phyloP scores from a whole-genome alignment of 2,888 invertebrate genomes.

The Chrysodeixis includens region DNA sequence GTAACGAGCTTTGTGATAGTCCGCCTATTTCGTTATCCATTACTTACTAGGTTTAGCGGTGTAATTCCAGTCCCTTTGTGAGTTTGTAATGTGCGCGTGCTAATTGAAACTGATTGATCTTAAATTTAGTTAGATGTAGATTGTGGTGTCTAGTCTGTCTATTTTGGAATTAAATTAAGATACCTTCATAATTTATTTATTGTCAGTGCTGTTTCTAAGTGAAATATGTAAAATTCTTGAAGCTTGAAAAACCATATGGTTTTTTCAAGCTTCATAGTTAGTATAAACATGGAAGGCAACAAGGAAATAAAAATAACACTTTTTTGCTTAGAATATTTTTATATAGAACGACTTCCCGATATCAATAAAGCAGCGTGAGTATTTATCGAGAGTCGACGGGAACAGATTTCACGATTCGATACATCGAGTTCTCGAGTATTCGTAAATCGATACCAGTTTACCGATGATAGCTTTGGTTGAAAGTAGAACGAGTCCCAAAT shows the following conservation, averaged over 20 bases:
- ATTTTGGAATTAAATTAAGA: not conserved
- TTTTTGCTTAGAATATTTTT: conserved; percentile 63
- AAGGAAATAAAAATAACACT: conserved; percentile 54
- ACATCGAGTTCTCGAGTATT: conserved; percentile 56
- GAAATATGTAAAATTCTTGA: no score
- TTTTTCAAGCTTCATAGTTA: not conserved
- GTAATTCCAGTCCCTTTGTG: not conserved
- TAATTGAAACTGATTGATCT: conserved; percentile 1
- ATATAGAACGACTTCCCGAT: conserved; percentile 59
- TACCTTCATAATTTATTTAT: not conserved
- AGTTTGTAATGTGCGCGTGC: not conserved
- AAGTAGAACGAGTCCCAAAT: conserved; percentile 26
- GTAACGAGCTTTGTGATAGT: not conserved
- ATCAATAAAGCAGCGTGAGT: conserved; percentile 60
- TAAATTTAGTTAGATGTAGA: not conserved
- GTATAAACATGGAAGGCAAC: conserved; percentile 50
- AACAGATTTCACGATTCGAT: conserved; percentile 72
- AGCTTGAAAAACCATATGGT: not conserved
- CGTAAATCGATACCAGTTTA: conserved; percentile 49
- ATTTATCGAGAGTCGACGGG: conserved; percentile 60
- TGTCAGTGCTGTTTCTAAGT: no score
- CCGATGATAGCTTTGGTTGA: conserved; percentile 37
- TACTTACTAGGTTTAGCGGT: not conserved
- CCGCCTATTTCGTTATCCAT: not conserved
- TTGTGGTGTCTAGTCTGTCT: not conserved